Percentiles rank a stretch among this genome's conserved stretches.
Evolutionary conservation across 2,797 vertebrate genomes (phyloP).

Genomic region (Glyptemys insculpta): DNA sequence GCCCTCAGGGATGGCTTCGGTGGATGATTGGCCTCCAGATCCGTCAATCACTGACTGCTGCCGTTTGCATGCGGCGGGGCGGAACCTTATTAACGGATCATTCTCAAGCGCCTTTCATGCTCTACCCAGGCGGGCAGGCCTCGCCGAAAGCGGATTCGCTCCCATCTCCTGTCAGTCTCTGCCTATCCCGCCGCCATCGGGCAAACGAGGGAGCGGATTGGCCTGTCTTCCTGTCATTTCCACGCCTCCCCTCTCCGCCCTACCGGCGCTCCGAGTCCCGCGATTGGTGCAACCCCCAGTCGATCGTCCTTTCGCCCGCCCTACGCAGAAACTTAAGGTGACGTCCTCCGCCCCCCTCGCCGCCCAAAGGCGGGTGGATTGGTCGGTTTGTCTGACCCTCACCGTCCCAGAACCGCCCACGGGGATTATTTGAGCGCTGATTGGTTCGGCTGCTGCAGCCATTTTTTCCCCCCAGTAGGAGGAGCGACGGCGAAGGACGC

Average conservation of each 20-base stretch:
- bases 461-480: fast-evolving
- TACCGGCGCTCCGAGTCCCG: fast-evolving
- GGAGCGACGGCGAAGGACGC: background rate
- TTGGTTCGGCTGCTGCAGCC: fast-evolving
- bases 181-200: background rate
- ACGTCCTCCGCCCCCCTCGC: background rate
- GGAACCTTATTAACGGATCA: background rate
- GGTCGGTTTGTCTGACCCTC: fast-evolving
- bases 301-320: background rate
- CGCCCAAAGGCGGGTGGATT: background rate
- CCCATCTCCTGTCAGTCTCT: background rate
- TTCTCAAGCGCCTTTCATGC: background rate
- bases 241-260: background rate
- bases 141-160: background rate
- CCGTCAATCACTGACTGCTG: background rate
- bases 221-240: fast-evolving
- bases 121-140: background rate
- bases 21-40: background rate
- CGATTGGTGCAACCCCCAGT: background rate
- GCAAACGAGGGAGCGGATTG: background rate
- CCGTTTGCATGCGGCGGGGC: background rate
- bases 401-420: fast-evolving
- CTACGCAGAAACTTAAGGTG: background rate
- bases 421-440: fast-evolving
- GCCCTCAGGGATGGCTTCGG: fast-evolving